These are phyloP conservation scores for Orthonyx spaldingii DNA, from an alignment of 2,113 vertebrate species.

Conservation along the genomic window DNA sequence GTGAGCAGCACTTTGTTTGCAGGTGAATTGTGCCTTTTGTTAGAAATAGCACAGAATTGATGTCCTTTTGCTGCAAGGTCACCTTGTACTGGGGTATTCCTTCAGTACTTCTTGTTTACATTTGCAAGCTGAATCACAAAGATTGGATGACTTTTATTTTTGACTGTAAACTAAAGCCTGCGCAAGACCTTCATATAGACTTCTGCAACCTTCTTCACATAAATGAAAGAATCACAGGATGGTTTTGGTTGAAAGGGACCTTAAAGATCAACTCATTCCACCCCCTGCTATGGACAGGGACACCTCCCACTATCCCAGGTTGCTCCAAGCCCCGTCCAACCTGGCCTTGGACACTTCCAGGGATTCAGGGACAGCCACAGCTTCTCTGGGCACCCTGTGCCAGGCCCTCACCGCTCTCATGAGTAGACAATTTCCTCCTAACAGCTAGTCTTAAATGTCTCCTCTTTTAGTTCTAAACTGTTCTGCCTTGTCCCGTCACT, in stretches of 20 bases:
- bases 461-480: not conserved
- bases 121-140: not conserved
- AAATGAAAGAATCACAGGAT: not conserved
- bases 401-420: not conserved
- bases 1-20: not conserved
- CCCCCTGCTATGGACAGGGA: not conserved
- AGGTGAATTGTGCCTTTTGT: not conserved
- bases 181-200: rapidly evolving
- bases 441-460: not conserved
- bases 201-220: not conserved
- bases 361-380: not conserved
- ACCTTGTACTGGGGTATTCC: not conserved
- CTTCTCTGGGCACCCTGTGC: not conserved
- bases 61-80: not conserved
- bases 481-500: not conserved
- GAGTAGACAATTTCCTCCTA: not conserved
- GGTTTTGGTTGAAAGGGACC: not conserved
- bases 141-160: not conserved
- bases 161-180: not conserved
- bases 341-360: not conserved
- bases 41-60: not conserved
- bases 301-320: not conserved
- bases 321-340: rapidly evolving
- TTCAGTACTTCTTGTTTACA: not conserved
- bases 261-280: not conserved